phyloP scores from a whole-genome alignment of 2,113 vertebrate genomes.

The Pyrgilauda ruficollis region DNA sequence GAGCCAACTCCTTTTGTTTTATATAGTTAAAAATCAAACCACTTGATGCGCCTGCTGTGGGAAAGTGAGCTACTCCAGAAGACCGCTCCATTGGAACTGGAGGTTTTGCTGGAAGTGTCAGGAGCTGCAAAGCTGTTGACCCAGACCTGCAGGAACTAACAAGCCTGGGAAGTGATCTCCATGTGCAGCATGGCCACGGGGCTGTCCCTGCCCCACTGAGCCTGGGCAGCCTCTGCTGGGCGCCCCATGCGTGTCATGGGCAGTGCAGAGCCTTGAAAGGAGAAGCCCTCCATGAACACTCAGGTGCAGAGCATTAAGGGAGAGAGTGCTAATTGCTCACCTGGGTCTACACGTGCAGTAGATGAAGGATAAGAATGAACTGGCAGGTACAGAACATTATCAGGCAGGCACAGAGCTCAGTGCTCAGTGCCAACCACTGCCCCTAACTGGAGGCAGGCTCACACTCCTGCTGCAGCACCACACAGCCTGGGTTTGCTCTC shows the following conservation, averaged over 20 bases:
- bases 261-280: not conserved
- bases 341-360: accelerated
- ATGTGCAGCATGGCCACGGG: accelerated
- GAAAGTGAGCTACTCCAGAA: not conserved
- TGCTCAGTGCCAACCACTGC: not conserved
- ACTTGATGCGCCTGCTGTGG: not conserved
- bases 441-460: accelerated
- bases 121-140: not conserved
- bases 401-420: not conserved
- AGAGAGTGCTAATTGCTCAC: not conserved
- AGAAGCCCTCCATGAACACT: not conserved
- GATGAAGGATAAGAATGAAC: not conserved
- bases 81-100: not conserved
- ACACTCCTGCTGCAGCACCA: not conserved
- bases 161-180: not conserved
- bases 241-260: accelerated
- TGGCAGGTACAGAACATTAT: not conserved
- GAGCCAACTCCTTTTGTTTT: constrained; percentile 20
- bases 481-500: not conserved
- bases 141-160: not conserved
- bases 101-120: not conserved
- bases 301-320: not conserved
- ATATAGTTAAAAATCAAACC: constrained; percentile 46
- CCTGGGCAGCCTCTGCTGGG: not conserved
- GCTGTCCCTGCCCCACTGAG: not conserved